Evolutionary conservation across 2,113 vertebrate species (phyloP).

Genomic region (Pogonocichla stellata): DNA sequence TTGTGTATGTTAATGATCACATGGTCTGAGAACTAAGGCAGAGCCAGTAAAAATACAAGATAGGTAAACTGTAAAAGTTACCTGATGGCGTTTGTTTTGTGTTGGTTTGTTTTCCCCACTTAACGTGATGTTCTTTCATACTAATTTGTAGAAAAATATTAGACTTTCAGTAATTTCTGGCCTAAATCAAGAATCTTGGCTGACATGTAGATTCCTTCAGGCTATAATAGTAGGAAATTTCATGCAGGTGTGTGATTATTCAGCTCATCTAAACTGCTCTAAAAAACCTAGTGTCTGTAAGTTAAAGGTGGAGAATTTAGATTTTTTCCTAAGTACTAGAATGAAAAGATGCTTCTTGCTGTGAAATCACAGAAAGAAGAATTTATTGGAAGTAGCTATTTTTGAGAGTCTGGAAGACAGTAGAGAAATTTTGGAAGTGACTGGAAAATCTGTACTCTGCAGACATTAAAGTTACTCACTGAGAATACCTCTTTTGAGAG

Average conservation of each 20-base stretch:
- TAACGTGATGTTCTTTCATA: neutral
- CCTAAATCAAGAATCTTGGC: conserved; percentile 47
- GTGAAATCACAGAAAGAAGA: neutral
- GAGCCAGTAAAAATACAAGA: neutral
- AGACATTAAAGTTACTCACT: neutral
- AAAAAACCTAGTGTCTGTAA: conserved; percentile 47
- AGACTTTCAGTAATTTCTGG: neutral
- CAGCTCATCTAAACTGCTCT: conserved; percentile 47
- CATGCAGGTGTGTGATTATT: conserved; percentile 62
- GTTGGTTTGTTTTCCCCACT: neutral
- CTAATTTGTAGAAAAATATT: conserved; percentile 2
- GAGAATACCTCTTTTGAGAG: neutral
- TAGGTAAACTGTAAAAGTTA: neutral
- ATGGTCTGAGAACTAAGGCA: neutral
- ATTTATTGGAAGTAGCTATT: neutral
- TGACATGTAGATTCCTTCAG: conserved; percentile 15
- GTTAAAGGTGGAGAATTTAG: conserved; percentile 7
- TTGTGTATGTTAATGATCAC: neutral
- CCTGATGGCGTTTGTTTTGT: neutral
- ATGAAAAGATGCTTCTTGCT: neutral
- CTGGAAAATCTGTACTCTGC: neutral
- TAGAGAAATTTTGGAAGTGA: neutral
- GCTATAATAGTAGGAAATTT: conserved; percentile 37
- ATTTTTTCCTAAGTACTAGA: conserved; percentile 36
- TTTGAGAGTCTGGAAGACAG: neutral